Base-by-base conservation (phyloP, 2,888 invertebrate species). In the Molanna angustata region DNA sequence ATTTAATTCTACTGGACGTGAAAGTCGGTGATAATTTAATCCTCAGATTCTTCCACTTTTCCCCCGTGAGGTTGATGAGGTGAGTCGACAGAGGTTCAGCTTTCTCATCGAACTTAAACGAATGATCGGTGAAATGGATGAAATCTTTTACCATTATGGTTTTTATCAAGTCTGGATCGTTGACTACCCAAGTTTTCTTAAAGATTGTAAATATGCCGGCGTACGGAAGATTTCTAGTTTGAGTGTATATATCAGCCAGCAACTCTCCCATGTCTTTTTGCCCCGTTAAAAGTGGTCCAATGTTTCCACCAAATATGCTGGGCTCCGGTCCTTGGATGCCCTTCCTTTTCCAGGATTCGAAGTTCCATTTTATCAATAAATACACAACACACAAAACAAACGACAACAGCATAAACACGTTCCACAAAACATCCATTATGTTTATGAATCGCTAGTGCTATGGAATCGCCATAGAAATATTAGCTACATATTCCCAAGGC, bases 11-110 rank as follows among this genome's bases (percentile, higher is more conserved):
- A n/a, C n/a, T n/a, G n/a, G n/a, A n/a, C n/a, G n/a, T n/a, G n/a
- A n/a, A n/a, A n/a, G n/a, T n/a, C n/a, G n/a, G n/a, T n/a, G n/a
- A n/a, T n/a, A 70, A 60, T 54, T 78, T 78, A 0, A 68, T 59
- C 42, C 83, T 67, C 19, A 82, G 64, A 51, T 68, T 69, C 58
- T 72, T 77, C 82, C 83, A 83, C 35, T 72, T 71, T 4, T 73
- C 64, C 4, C 73, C 76, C 13, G 67, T 64, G 33, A 72, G 61
- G 35, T 69, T 64, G 59, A 80, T 76, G 2, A 81, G 61, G 64
- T 74, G 74, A 1, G 69, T 73, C 42, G 75, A 70, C 35, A 80
- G 49, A 0, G 76, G 77, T 66, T 80, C 78, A 47, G 70, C 66
- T 35, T 73, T 63, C 60, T 77, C 76, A 57, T 79, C 74, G 45